Conservation (phyloP, 2,113 vertebrate genomes). For the Xiphophorus couchianus region DNA sequence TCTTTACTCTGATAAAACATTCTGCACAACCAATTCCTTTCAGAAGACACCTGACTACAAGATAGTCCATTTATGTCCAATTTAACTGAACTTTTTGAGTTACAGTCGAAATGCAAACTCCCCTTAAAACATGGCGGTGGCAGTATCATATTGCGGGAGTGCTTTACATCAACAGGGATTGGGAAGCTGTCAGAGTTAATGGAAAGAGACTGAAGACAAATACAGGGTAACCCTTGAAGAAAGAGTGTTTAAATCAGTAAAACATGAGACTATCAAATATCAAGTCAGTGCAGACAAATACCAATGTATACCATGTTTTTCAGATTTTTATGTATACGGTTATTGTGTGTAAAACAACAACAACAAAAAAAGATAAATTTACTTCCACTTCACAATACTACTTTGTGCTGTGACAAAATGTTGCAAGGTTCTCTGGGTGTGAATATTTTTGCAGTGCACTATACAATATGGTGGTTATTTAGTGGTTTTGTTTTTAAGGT, state of each 20-base stretch:
- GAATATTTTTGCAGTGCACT: not conserved
- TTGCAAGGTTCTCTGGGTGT: not conserved
- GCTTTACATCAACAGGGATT: not conserved
- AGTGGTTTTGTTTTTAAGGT: constrained; percentile 2
- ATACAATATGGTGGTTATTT: not conserved
- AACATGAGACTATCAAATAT: not conserved
- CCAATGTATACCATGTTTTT: not conserved
- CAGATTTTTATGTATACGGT: not conserved
- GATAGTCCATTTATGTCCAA: not conserved
- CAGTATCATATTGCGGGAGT: not conserved
- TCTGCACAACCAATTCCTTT: not conserved
- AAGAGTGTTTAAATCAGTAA: not conserved
- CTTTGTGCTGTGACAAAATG: not conserved
- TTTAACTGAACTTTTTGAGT: not conserved
- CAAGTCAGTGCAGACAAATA: not conserved
- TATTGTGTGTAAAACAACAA: too few relatives aligned
- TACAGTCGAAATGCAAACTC: not conserved
- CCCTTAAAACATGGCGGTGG: not conserved
- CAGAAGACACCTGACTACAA: not conserved
- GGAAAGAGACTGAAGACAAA: not conserved
- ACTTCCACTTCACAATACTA: not conserved
- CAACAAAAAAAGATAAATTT: too few relatives aligned
- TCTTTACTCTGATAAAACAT: not conserved
- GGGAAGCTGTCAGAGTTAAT: not conserved
- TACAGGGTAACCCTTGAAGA: not conserved